Conservation (phyloP, 2,888 invertebrate species). For the Sminthurinus aureus region DNA sequence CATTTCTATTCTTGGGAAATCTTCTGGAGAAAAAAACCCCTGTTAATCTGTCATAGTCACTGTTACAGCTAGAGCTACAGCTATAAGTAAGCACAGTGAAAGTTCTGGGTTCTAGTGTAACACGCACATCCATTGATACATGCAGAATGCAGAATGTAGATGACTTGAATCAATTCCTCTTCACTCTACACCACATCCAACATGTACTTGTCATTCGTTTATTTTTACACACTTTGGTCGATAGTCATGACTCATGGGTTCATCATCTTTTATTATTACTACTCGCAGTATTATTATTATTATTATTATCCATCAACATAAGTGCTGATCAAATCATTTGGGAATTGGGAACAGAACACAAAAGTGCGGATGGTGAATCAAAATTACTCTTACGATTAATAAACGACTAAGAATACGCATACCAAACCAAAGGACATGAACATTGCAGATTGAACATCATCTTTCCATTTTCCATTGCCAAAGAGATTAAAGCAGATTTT, state of each 20-base stretch:
- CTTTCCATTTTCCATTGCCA: not conserved
- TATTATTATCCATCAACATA: slow-evolving; percentile 19
- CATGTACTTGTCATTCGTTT: no score
- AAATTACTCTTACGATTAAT: not conserved
- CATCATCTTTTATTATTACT: not conserved
- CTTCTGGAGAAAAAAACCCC: not conserved
- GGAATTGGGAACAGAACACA: not conserved
- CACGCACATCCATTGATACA: not conserved
- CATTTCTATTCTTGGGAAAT: not conserved
- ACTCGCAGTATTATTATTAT: not conserved
- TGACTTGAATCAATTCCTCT: not conserved
- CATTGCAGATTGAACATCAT: no score
- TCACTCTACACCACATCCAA: no score
- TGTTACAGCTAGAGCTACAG: no score
- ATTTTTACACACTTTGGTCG: not conserved
- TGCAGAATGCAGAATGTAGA: not conserved
- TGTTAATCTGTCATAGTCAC: not conserved
- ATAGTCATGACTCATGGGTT: slow-evolving; percentile 5
- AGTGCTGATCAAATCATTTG: slow-evolving; percentile 18
- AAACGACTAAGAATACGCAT: no score
- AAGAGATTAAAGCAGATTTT: no score
- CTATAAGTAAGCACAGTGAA: no score
- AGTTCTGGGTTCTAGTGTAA: no score
- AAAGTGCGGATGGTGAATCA: not conserved
- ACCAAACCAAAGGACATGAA: no score